Conservation (phyloP, 2,113 vertebrate genomes). For the Hemichromis elongatus region DNA sequence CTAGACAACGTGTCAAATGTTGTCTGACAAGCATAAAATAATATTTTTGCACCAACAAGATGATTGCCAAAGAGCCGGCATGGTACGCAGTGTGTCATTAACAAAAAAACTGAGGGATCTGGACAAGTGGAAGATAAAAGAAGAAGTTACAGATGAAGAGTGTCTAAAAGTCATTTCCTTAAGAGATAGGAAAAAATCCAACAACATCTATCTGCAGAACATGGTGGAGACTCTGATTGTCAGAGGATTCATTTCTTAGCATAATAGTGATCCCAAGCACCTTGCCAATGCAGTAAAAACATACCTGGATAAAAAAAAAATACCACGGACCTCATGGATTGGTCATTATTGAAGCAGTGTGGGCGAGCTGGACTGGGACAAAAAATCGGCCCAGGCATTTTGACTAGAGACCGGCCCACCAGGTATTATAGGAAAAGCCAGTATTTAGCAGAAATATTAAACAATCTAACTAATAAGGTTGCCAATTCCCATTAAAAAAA, state of each 20-base stretch:
- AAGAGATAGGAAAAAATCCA: not conserved
- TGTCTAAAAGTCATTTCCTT: not conserved
- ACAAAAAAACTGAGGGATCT: not conserved
- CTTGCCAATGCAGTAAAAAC: not conserved
- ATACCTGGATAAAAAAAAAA: not conserved
- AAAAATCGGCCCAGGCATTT: too few species aligned
- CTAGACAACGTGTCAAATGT: too few species aligned
- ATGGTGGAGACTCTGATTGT: not conserved
- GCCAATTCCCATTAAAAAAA: too few species aligned
- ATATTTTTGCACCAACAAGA: not conserved
- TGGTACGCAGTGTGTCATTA: not conserved
- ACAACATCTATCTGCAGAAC: not conserved
- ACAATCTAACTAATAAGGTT: too few species aligned
- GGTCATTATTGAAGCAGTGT: not conserved
- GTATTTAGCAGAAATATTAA: too few species aligned
- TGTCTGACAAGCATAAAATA: not conserved
- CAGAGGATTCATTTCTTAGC: not conserved
- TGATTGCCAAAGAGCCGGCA: not conserved
- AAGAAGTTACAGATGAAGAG: not conserved
- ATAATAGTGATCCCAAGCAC: not conserved
- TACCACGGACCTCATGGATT: not conserved
- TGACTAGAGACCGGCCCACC: too few species aligned
- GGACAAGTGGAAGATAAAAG: not conserved
- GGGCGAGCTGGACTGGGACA: too few species aligned
- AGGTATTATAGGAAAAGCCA: too few species aligned